Base-by-base conservation (phyloP, 2,888 invertebrate species). In the Ormyrus nitidulus region DNA sequence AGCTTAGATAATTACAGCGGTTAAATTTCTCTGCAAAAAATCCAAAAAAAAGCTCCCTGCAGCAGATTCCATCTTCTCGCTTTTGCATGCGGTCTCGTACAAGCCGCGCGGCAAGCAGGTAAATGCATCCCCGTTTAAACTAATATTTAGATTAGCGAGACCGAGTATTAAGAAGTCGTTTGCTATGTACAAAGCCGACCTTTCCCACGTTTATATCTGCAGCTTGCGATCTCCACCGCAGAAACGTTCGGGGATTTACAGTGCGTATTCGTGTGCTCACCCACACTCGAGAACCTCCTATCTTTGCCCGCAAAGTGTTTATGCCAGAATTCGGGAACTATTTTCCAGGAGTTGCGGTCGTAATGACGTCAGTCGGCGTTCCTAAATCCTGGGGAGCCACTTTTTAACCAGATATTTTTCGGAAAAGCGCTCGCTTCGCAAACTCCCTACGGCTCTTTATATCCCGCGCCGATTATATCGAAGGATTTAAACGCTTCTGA, bases 201-300 rank as follows among this genome's bases (percentile, higher is more conserved):
- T 34, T 34, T 34, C 34, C 34, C 34, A 34, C 34, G 34, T 34
- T 34, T 34, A 34, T 34, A 34, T 34, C 34, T 10, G 11, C 34
- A 53, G 34, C 44, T 34, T 48, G 48, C 66, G 34, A 75, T 19
- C 11, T 75, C 49, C 34, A 34, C 51, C 78, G 59, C 71, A 72
- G 54, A 65, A 78, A 72, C 72, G 66, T 78, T 72, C 61, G 78
- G 46, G 54, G 72, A 78, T 72, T 78, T 66, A 46, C 66, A 54
- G 53, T 48, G 72, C 5, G 58, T 19, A 59, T 6, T 34, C 34
- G 8, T 53, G 54, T n/a, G n/a, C 58, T 11, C 11, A 58, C n/a
- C 10, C n/a, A 10, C 13, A 58, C 58, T 10, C 34, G 34, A 4
- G 34, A 2, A 0, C 4, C 34, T 34, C 34, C 34, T 34, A 34